Evolutionary conservation across 2,113 vertebrate genomes (phyloP).

Genomic region (Nycticorax nycticorax): DNA sequence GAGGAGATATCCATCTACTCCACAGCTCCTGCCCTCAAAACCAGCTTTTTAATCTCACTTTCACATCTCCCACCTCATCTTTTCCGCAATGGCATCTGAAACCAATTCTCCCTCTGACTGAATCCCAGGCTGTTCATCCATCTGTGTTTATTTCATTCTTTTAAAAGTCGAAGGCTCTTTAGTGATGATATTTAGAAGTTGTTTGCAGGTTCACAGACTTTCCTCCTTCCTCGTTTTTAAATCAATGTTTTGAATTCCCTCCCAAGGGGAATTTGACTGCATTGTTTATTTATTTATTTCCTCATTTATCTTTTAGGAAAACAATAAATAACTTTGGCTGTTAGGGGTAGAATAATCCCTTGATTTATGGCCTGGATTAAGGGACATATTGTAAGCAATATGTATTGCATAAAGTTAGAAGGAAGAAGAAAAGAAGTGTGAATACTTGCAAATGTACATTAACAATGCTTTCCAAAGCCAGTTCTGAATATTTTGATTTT

Average conservation of each 20-base stretch:
- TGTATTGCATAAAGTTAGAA: neutral
- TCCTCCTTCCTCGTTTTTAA: neutral
- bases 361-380: neutral
- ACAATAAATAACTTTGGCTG: neutral
- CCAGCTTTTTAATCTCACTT: neutral
- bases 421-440: neutral
- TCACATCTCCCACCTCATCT: neutral
- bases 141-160: neutral
- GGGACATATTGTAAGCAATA: neutral
- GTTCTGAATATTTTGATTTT: neutral
- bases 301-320: neutral
- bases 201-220: neutral
- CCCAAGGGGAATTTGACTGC: neutral
- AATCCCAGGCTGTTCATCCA: neutral
- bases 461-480: neutral
- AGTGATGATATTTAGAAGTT: neutral
- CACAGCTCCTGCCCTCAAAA: neutral
- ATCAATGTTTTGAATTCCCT: neutral
- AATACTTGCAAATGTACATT: neutral
- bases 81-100: neutral
- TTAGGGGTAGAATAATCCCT: neutral
- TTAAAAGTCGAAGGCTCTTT: neutral
- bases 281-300: neutral
- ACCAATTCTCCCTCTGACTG: neutral
- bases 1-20: neutral